phyloP scores from a whole-genome alignment of 2,797 vertebrate genomes.

The Champsocephalus gunnari region DNA sequence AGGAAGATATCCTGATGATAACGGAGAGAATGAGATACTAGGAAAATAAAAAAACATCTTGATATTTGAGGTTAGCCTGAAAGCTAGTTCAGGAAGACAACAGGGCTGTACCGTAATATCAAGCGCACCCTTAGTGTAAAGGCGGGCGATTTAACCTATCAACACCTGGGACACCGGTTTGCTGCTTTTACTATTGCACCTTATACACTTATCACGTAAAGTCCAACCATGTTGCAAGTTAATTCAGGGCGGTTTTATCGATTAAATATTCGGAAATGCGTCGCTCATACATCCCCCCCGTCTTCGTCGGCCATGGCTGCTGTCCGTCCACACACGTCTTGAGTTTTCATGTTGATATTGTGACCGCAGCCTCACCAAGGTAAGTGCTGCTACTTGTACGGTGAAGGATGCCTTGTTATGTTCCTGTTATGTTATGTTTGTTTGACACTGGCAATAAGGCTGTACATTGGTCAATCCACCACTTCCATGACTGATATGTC shows the following conservation, averaged over 20 bases:
- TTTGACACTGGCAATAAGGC: not conserved
- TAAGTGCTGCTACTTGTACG: constrained; percentile 9
- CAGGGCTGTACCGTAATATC: not conserved
- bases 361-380: not conserved
- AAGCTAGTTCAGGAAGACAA: not conserved
- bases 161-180: too few species aligned
- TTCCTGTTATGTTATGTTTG: not conserved
- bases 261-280: not conserved
- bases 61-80: not conserved
- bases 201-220: not conserved
- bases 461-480: not conserved
- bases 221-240: not conserved
- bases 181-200: too few species aligned
- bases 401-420: not conserved
- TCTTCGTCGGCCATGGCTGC: not conserved
- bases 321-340: too few species aligned
- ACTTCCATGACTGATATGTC: not conserved
- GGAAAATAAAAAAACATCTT: not conserved
- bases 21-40: not conserved
- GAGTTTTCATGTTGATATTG: not conserved
- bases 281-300: not conserved
- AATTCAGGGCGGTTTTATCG: not conserved
- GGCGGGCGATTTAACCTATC: not conserved
- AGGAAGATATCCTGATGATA: constrained; percentile 14
- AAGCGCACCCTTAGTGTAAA: not conserved